Evolutionary conservation across 2,797 vertebrate species (phyloP).

Genomic region (Adrianichthys oophorus): DNA sequence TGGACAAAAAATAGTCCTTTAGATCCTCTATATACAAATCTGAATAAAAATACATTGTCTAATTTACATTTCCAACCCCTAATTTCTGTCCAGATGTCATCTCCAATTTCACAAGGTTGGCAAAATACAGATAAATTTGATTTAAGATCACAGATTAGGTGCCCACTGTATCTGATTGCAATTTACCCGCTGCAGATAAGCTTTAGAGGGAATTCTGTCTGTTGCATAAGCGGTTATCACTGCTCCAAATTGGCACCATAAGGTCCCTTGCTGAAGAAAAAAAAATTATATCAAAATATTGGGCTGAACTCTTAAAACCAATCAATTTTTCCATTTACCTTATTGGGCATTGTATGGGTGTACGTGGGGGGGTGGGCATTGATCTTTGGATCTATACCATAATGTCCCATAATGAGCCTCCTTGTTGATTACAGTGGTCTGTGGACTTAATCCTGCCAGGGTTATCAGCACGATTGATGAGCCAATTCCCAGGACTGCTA

Average conservation of each 20-base stretch:
- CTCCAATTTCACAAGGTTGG: conserved; percentile 72
- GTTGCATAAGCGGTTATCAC: conserved; percentile 64
- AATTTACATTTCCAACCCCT: conserved; percentile 68
- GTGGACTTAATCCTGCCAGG: conserved; percentile 66
- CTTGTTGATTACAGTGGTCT: conserved; percentile 75
- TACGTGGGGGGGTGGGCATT: conserved; percentile 68
- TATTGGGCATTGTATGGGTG: conserved; percentile 40
- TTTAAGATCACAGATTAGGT: conserved; percentile 79
- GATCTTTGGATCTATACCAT: conserved; percentile 77
- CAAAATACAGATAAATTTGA: conserved; percentile 79
- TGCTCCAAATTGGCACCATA: conserved; percentile 57
- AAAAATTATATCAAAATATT: conserved; percentile 8
- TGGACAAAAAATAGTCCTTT: no score
- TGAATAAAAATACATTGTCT: conserved; percentile 55
- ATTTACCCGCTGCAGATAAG: conserved; percentile 77
- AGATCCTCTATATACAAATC: conserved; percentile 36
- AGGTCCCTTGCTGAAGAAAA: conserved; percentile 29
- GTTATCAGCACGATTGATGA: conserved; percentile 73
- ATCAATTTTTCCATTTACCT: conserved; percentile 50
- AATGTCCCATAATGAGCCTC: conserved; percentile 77
- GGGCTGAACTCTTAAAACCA: conserved; percentile 49
- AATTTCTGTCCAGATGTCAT: conserved; percentile 69
- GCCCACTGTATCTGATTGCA: conserved; percentile 77
- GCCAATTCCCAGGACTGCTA: conserved; percentile 41
- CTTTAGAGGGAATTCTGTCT: conserved; percentile 71